phyloP scores from a whole-genome alignment of 37 sponge, comb jelly and placozoan genomes.

The Chondrosia reniformis region DNA sequence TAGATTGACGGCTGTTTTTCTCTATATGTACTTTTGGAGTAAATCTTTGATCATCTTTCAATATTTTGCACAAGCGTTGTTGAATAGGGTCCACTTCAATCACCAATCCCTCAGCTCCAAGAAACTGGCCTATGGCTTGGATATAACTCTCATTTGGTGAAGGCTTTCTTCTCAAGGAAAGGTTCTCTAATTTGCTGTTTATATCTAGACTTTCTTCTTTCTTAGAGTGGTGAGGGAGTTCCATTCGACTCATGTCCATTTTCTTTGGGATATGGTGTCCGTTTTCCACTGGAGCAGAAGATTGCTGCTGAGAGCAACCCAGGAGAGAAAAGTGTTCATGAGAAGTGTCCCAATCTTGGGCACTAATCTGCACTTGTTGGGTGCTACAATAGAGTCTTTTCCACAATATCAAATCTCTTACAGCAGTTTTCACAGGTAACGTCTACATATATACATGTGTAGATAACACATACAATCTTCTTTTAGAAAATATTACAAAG shows the following conservation, averaged over 20 bases:
- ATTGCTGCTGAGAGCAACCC: not conserved
- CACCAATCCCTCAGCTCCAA: constrained; percentile 55
- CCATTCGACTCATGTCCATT: constrained; percentile 1
- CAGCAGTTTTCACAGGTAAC: constrained; percentile 27
- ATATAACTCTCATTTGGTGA: not conserved
- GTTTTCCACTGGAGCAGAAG: not conserved
- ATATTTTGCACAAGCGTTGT: constrained; percentile 13
- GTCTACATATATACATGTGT: constrained; percentile 15
- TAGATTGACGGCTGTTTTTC: not conserved
- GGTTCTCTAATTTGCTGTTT: too few species aligned
- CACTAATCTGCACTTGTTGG: not conserved
- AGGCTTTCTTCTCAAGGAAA: too few species aligned
- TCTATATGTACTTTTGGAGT: not conserved
- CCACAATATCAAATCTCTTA: constrained; percentile 48
- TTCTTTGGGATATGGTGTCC: not conserved
- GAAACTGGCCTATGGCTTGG: not conserved
- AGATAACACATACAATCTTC: too few species aligned
- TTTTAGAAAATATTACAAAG: too few species aligned
- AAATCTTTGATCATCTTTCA: too few species aligned
- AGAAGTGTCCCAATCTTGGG: not conserved
- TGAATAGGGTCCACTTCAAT: constrained; percentile 29
- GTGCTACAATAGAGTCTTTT: constrained; percentile 27
- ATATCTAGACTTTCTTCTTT: too few species aligned
- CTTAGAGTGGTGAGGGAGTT: too few species aligned
- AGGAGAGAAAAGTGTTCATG: not conserved